Percentiles rank a stretch among this genome's conserved stretches.
Evolutionary conservation across 2,888 invertebrate genomes (phyloP).

Genomic region (Pseudococcus jackbeardsleyi): DNA sequence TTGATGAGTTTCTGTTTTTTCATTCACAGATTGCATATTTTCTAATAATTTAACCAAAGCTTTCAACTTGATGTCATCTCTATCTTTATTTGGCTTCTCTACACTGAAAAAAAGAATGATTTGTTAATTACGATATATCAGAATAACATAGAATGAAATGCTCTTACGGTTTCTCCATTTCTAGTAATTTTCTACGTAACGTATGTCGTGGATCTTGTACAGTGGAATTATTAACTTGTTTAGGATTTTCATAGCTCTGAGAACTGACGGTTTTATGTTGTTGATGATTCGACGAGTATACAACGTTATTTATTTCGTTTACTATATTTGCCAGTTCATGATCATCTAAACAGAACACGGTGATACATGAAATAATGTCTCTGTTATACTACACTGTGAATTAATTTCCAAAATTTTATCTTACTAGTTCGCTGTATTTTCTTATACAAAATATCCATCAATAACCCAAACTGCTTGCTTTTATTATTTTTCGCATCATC

Average conservation of each 20-base stretch:
- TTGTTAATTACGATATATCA: background rate
- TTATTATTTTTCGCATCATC: background rate
- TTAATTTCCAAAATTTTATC: background rate
- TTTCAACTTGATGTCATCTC: constrained; percentile 39
- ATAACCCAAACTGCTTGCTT: constrained; percentile 15
- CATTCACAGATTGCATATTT: constrained; percentile 49
- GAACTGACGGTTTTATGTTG: background rate
- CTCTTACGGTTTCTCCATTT: constrained; percentile 20
- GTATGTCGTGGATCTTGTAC: background rate
- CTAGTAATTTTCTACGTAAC: constrained; percentile 16
- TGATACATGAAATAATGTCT: background rate
- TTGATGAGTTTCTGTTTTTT: constrained; percentile 48
- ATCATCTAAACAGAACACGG: constrained; percentile 43
- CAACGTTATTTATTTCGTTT: constrained; percentile 31
- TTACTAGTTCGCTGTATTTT: constrained; percentile 32
- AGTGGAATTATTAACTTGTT: background rate
- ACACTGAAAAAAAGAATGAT: background rate
- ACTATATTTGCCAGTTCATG: constrained; percentile 43
- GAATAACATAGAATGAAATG: background rate
- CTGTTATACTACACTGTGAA: background rate
- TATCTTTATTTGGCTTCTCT: constrained; percentile 2
- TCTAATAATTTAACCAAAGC: constrained; percentile 55
- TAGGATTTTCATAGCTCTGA: background rate
- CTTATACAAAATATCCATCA: constrained; percentile 55
- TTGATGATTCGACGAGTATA: background rate